Base-by-base conservation (phyloP, 2,888 invertebrate species). In the Tenthredo mesomela region DNA sequence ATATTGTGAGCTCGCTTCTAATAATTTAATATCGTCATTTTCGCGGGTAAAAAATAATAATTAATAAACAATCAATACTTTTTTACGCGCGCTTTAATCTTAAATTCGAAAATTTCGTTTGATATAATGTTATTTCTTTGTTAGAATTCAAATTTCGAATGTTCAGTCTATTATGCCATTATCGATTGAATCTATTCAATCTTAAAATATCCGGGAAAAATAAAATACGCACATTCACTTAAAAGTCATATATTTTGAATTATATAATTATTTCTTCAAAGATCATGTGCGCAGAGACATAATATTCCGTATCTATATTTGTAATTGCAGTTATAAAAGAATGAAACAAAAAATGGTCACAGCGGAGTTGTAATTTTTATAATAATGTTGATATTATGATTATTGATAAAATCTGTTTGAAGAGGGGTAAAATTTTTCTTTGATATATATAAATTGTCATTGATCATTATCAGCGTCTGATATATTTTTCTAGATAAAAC, bases 401-500 rank as follows among this genome's bases (percentile, higher is more conserved):
- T 18, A 33, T 18, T 33, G 6, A n/a, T n/a, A 33, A 33, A 33
- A 67, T 67, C 18, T 0, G 33, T 25, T 5, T 4, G 15, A 67
- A 61, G 67, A 33, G 33, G 15, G 33, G 40, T 73, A 4, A 10
- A n/a, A 73, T 43, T 43, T 43, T 25, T 21, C 43, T 12, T 5
- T 9, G 5, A n/a, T 12, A 25, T 21, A 25, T 21, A n/a, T 43
- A 73, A 12, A 43, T 21, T 43, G 21, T 1, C 40, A 43, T 73
- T 21, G 43, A 73, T 73, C 25, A 73, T 73, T 43, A 73, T 73
- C 71, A 73, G n/a, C 43, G 43, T 73, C 7, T 73, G 43, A 43
- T 43, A 43, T 43, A 73, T 67, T 43, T 73, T 73, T 21, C n/a
- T 73, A 21, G 71, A 73, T 73, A 73, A 73, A 73, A 73, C 71